A percentile compares a stretch with the other conserved stretches of the same genome.
phyloP scores from a whole-genome alignment of 1,140 invertebrate species.

The Orius insidiosus region DNA sequence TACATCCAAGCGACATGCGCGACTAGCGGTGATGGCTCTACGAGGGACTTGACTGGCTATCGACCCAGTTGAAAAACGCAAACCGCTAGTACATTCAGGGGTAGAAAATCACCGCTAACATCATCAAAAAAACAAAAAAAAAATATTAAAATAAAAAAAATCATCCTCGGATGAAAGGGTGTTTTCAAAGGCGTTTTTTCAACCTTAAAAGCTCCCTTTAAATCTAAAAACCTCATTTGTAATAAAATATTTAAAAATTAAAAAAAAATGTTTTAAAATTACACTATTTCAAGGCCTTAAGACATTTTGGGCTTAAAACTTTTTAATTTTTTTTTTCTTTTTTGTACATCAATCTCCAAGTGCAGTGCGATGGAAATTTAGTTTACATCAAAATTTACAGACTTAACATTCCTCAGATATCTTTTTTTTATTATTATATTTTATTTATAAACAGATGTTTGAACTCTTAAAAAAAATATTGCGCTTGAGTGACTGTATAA shows the following conservation, averaged over 20 bases:
- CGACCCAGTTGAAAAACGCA: constrained; percentile 57
- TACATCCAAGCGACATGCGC: constrained; percentile 95
- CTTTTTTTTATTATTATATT: constrained; percentile 13
- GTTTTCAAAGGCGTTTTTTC: not conserved
- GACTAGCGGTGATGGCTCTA: constrained; percentile 93
- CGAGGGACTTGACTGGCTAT: constrained; percentile 94
- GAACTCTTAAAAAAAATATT: constrained; percentile 14
- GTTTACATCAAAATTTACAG: constrained; percentile 4
- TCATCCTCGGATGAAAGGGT: not conserved
- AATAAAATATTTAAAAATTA: constrained; percentile 3
- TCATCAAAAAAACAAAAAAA: constrained; percentile 7
- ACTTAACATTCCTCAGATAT: constrained; percentile 14
- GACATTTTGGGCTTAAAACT: not conserved
- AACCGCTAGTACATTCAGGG: constrained; percentile 16
- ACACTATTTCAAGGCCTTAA: not conserved
- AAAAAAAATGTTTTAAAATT: constrained; percentile 3
- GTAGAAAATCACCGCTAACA: constrained; percentile 6
- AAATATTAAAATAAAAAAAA: not conserved
- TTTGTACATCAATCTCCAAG: not conserved
- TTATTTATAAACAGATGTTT: constrained; percentile 14
- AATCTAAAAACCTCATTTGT: constrained; percentile 1
- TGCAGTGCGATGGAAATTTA: not conserved
- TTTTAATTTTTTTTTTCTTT: not conserved
- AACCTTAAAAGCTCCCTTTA: not conserved
- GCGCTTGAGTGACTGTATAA: constrained; percentile 16